A percentile compares a stretch with the other conserved stretches of the same genome.
Evolutionary conservation across 2,888 invertebrate species (phyloP).

Genomic region (Platycheirus albimanus): DNA sequence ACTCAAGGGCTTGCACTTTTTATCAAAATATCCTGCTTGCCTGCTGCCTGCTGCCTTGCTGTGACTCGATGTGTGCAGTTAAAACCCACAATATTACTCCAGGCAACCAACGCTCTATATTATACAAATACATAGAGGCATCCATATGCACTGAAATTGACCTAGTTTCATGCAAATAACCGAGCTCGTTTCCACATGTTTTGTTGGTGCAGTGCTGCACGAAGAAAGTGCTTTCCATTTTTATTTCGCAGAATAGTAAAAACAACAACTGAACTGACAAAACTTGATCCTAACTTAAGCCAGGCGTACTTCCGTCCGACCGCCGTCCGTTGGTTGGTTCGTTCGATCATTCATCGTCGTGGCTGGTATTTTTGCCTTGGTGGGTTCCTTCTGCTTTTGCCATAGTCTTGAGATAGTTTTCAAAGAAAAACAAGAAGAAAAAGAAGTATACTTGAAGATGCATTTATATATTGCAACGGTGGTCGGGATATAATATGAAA

Average conservation of each 20-base stretch:
- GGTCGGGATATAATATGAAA: conserved; percentile 38
- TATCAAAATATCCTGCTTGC: conserved; percentile 69
- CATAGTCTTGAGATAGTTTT: conserved; percentile 44
- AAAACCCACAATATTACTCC: conserved; percentile 7
- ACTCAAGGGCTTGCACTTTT: conserved; percentile 83
- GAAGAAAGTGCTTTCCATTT: conserved; percentile 82
- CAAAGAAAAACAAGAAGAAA: too few species aligned
- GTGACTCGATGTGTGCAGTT: conserved; percentile 18
- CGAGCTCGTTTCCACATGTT: conserved; percentile 70
- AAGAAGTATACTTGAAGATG: conserved; percentile 10
- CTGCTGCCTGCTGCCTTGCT: conserved; percentile 7
- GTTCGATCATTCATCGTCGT: not conserved
- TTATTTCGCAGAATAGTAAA: conserved; percentile 62
- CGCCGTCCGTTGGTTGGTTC: conserved; percentile 40
- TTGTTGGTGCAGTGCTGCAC: conserved; percentile 77
- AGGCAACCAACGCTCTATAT: conserved; percentile 38
- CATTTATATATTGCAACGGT: not conserved
- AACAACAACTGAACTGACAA: conserved; percentile 31
- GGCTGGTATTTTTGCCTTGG: not conserved
- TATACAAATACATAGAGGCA: not conserved
- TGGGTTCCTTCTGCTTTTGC: conserved; percentile 31
- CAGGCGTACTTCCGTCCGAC: conserved; percentile 69
- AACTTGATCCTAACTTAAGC: conserved; percentile 68
- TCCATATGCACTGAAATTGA: conserved; percentile 35
- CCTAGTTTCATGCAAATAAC: conserved; percentile 68